Conservation (phyloP, 1,140 invertebrate genomes). For the Sinella curviseta region DNA sequence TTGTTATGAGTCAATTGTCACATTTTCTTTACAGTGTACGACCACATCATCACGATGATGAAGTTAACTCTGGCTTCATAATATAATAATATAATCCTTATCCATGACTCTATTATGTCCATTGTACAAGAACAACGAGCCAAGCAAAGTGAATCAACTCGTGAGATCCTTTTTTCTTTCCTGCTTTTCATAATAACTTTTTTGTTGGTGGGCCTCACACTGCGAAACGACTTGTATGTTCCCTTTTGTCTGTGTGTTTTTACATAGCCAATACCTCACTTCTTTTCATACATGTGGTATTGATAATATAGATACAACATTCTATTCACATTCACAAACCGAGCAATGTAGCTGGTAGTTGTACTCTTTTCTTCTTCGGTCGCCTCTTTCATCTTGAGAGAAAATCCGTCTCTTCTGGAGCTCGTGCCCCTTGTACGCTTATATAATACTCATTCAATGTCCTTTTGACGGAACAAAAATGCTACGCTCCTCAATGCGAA, state of each 20-base stretch:
- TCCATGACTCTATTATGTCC: neutral
- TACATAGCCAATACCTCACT: neutral
- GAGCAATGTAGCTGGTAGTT: neutral
- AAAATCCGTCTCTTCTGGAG: neutral
- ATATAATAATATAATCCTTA: no score
- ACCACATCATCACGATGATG: neutral
- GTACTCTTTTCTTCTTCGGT: neutral
- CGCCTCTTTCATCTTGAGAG: neutral
- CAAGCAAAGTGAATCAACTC: neutral
- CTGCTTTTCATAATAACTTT: slow-evolving; percentile 2
- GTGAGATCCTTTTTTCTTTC: slow-evolving; percentile 8
- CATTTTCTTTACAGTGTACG: neutral
- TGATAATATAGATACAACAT: no score
- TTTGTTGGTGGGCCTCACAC: neutral
- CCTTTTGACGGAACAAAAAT: no score
- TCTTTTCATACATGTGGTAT: no score
- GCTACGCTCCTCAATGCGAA: no score
- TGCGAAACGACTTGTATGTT: neutral
- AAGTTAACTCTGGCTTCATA: neutral
- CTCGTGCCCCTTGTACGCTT: neutral
- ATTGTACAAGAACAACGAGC: slow-evolving; percentile 3
- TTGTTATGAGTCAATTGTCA: slow-evolving; percentile 13
- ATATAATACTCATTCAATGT: no score
- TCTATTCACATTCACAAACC: no score
- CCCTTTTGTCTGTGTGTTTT: neutral